phyloP scores from a whole-genome alignment of 2,888 invertebrate species.

The Rhodophaea formosa region DNA sequence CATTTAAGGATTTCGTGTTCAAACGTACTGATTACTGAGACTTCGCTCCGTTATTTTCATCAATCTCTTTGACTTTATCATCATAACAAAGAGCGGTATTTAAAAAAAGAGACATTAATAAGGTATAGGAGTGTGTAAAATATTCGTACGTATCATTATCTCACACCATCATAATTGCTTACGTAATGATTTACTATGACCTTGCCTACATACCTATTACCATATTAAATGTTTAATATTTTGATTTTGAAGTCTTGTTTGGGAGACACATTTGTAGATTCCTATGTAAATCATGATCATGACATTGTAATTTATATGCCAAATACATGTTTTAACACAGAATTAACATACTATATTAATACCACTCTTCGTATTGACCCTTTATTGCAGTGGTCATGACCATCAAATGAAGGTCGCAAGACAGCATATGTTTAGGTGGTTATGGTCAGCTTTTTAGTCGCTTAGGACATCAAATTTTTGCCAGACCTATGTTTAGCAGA shows the following conservation, averaged over 20 bases:
- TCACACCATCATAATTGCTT: constrained; percentile 1
- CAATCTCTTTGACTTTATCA: background rate
- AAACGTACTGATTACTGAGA: background rate
- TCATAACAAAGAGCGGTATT: no score
- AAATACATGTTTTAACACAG: background rate
- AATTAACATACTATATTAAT: background rate
- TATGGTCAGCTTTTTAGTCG: no score
- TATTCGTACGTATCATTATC: background rate
- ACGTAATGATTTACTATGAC: background rate
- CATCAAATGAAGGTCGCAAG: no score
- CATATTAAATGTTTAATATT: background rate
- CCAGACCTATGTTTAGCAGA: no score
- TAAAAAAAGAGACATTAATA: no score
- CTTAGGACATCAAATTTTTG: no score
- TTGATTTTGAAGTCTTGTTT: background rate
- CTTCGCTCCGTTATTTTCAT: background rate
- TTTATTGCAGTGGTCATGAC: no score
- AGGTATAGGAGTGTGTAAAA: no score
- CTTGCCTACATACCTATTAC: background rate
- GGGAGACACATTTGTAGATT: background rate
- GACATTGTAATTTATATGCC: background rate
- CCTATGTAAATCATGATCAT: background rate
- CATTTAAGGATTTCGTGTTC: constrained; percentile 12
- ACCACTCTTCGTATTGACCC: no score
- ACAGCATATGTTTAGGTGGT: no score